Evolutionary conservation across 2,888 invertebrate genomes (phyloP).

Genomic region (Ochropleura plecta): DNA sequence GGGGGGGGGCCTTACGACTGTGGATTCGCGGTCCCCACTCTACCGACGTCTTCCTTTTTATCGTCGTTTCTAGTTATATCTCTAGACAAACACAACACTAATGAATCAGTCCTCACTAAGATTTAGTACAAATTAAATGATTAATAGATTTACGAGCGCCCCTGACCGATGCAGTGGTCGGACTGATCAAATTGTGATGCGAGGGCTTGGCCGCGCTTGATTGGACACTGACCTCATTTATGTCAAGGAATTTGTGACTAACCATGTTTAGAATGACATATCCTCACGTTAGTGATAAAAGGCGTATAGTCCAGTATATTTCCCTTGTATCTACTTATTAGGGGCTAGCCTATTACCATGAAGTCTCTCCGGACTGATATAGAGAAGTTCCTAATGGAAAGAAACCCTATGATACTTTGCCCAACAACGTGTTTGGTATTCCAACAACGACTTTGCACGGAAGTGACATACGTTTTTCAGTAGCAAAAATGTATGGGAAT

Average conservation of each 20-base stretch:
- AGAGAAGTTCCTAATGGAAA: neutral
- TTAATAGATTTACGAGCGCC: conserved; percentile 58
- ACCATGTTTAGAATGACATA: conserved; percentile 14
- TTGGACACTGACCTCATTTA: conserved; percentile 68
- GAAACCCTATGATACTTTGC: neutral
- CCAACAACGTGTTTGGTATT: neutral
- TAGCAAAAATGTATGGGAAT: too few species aligned
- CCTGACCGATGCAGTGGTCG: conserved; percentile 36
- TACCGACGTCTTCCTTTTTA: too few species aligned
- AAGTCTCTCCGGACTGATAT: neutral
- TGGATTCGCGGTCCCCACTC: too few species aligned
- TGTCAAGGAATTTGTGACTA: conserved; percentile 11
- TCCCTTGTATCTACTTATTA: too few species aligned
- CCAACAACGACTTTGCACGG: neutral
- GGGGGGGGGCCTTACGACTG: too few species aligned
- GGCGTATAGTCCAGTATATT: too few species aligned
- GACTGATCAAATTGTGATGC: conserved; percentile 61
- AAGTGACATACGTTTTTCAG: neutral
- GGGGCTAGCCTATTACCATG: too few species aligned
- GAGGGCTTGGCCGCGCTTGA: conserved; percentile 56
- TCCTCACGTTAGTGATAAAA: neutral
- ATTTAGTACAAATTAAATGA: conserved; percentile 58
- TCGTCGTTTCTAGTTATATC: neutral
- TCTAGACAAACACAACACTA: conserved; percentile 10
- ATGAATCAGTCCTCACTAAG: conserved; percentile 37